These are phyloP conservation scores for Mus caroli DNA, from an alignment of 2,797 vertebrate species.

Conservation along the genomic window DNA sequence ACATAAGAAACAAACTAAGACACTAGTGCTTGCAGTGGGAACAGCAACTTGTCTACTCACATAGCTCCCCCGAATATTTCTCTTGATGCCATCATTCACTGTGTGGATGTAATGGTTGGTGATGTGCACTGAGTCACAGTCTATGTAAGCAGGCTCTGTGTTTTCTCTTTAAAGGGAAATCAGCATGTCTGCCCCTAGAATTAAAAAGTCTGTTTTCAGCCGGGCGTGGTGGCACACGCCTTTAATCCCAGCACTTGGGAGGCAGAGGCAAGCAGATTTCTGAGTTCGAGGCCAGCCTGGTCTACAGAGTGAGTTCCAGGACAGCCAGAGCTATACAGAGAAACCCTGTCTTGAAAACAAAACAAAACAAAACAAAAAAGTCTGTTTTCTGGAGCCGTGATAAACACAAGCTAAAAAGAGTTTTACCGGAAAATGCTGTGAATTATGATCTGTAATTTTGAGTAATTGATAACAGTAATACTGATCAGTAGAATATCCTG, in stretches of 20 bases:
- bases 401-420: constrained; percentile 19
- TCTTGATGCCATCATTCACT: background rate
- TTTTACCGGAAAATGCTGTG: background rate
- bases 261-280: too few species aligned
- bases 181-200: background rate
- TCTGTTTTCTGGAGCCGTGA: background rate
- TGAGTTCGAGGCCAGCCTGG: too few species aligned
- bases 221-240: too few species aligned
- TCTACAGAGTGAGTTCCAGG: too few species aligned
- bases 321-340: too few species aligned
- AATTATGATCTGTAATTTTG: background rate
- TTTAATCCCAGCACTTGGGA: too few species aligned
- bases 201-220: background rate
- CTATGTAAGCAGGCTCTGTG: background rate
- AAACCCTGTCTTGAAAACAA: too few species aligned
- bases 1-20: background rate
- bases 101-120: background rate
- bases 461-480: constrained; percentile 21
- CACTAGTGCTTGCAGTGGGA: background rate
- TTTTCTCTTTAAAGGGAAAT: constrained; percentile 29
- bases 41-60: background rate
- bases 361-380: too few species aligned
- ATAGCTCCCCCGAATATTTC: background rate
- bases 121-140: background rate
- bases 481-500: constrained; percentile 44